phyloP scores from a whole-genome alignment of 2,888 invertebrate species.

The Esperia sulphurella region DNA sequence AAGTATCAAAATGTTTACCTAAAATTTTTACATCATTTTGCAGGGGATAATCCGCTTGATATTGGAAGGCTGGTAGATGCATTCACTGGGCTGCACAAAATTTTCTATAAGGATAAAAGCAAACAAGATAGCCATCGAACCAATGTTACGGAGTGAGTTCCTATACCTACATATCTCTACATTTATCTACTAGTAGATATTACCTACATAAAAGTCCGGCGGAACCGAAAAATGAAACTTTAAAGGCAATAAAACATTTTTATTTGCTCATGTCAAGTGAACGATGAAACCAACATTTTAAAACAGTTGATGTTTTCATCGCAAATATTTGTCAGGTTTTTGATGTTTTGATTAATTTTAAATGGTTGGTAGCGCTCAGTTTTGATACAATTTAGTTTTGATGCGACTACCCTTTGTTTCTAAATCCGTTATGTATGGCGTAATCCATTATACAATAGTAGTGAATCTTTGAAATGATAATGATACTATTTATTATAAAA shows the following conservation, averaged over 20 bases:
- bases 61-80: conserved; percentile 75
- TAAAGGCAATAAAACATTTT: conserved; percentile 47
- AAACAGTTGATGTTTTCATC: conserved; percentile 42
- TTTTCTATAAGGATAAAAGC: conserved; percentile 79
- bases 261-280: conserved; percentile 45
- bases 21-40: conserved; percentile 63
- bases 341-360: conserved; percentile 28
- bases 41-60: conserved; percentile 70
- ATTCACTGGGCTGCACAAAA: conserved; percentile 76
- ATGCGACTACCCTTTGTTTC: too few relatives aligned
- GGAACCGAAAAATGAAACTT: conserved; percentile 33
- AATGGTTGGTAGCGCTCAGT: neutral
- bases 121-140: conserved; percentile 75
- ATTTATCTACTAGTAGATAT: neutral
- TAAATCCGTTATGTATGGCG: too few relatives aligned
- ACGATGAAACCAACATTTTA: conserved; percentile 44
- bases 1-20: conserved; percentile 28
- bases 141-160: conserved; percentile 51
- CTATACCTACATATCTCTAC: conserved; percentile 20
- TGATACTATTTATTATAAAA: too few relatives aligned
- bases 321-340: conserved; percentile 43
- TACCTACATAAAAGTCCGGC: neutral
- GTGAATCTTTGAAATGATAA: too few relatives aligned
- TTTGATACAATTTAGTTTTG: too few relatives aligned
- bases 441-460: too few relatives aligned